Evolutionary conservation across 2,797 vertebrate genomes (phyloP), one percentile per base, ranked within the genome.

Genomic region (Megalops cyprinoides): DNA sequence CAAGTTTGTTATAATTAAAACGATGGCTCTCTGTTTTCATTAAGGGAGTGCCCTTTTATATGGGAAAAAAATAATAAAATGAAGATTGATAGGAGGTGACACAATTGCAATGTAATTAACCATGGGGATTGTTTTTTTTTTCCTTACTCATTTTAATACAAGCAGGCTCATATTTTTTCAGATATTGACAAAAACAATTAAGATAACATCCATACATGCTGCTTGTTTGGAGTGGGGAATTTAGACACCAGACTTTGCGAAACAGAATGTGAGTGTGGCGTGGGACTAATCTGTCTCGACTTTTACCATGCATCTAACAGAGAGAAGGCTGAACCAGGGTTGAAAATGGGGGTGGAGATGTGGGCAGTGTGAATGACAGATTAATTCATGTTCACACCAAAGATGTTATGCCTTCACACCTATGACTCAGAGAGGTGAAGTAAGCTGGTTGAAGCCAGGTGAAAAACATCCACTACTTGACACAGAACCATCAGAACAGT

Each of bases 1-100:
- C 85, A 81, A 89, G 88, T 92, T 89, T 89, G 89, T 91, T 92
- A 91, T 92, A 94, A 95, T 93, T 93, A 93, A 94, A 93, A 89
- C 87, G 85, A 92, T 92, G 92, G 86, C 82, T 90, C 87, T 90
- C 87, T 49, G 86, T 92, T 94, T 94, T 94, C 90, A 93, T 93
- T 90, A 91, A 87, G 85, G 90, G 84, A 82, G 74, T 83, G 49
- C 77, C 53, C 81, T 79, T 73, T 82, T 69, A 23, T 89, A 86
- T 89, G 74, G 82, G 46, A 15, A 82, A 58, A 76, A 79, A 77
- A 42, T 55, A 81, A 65, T 49, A 28, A 18, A 86, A 87, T 87
- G 76, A 85, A 90, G 85, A 92, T 75, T 71, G 80, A 90, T 85
- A 84, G 85, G 84, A 85, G 76, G 86, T 87, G 69, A 58, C 69